Percentiles rank a stretch among this genome's conserved stretches.
These are phyloP conservation scores for Cancer borealis DNA, from an alignment of 2,888 invertebrate species.

Conservation along the genomic window DNA sequence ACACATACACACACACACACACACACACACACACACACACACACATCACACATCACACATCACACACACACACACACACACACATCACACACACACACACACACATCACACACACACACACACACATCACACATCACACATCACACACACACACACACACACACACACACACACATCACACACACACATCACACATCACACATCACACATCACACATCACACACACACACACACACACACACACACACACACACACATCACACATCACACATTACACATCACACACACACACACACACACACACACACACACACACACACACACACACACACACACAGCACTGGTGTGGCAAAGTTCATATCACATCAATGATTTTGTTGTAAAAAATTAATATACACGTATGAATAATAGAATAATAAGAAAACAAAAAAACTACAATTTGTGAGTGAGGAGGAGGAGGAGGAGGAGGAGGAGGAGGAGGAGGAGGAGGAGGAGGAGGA, in stretches of 20 bases:
- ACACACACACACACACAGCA: not conserved
- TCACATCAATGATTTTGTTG: not conserved
- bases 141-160: not conserved
- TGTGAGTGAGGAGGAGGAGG: not conserved
- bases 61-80: not conserved
- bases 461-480: not conserved
- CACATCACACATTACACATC: no score
- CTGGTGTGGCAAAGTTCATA: not conserved
- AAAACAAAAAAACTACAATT: not conserved
- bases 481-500: not conserved
- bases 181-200: not conserved
- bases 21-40: not conserved
- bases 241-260: no score
- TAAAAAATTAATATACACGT: not conserved
- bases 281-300: conserved; percentile 1
- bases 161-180: not conserved
- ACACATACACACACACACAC: not conserved
- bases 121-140: no score
- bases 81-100: not conserved
- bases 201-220: no score
- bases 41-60: no score
- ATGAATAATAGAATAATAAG: not conserved
- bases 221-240: not conserved
- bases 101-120: not conserved
- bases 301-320: not conserved